A percentile compares a stretch with the other conserved stretches of the same genome.
These are phyloP conservation scores for Cosmia pyralina DNA, from an alignment of 2,888 invertebrate genomes.

Conservation along the genomic window DNA sequence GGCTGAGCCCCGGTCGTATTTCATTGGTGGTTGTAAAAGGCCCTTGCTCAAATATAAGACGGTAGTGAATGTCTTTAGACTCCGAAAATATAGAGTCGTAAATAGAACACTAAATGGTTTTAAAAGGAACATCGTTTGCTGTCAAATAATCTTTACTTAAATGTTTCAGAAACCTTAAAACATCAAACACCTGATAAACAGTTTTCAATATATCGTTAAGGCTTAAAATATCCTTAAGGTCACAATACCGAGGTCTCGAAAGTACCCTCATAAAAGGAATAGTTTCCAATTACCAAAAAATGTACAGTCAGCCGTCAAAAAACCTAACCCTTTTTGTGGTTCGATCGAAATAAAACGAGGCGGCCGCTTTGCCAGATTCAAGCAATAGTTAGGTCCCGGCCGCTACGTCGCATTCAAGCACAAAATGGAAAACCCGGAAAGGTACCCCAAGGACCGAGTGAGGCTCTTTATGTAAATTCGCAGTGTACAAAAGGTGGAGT, in stretches of 20 bases:
- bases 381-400: conserved; percentile 74
- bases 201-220: conserved; percentile 56
- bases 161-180: background rate
- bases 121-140: background rate
- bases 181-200: conserved; percentile 26
- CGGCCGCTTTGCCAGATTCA: conserved; percentile 81
- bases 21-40: conserved; percentile 22
- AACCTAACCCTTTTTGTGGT: conserved; percentile 73
- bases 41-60: background rate
- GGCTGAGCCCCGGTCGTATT: conserved; percentile 10
- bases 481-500: conserved; percentile 85
- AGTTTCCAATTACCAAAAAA: conserved; percentile 72
- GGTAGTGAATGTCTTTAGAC: background rate
- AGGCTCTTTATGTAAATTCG: conserved; percentile 88
- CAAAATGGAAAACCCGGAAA: conserved; percentile 87
- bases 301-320: conserved; percentile 68
- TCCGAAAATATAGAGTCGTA: no score
- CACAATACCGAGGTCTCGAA: conserved; percentile 54
- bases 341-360: conserved; percentile 81
- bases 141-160: no score
- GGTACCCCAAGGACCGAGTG: conserved; percentile 85
- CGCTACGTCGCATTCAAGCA: conserved; percentile 83
- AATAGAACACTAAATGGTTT: background rate
- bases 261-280: conserved; percentile 64
- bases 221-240: conserved; percentile 47